These are phyloP conservation scores for Zapornia atra DNA, from an alignment of 2,113 vertebrate genomes.

Conservation along the genomic window DNA sequence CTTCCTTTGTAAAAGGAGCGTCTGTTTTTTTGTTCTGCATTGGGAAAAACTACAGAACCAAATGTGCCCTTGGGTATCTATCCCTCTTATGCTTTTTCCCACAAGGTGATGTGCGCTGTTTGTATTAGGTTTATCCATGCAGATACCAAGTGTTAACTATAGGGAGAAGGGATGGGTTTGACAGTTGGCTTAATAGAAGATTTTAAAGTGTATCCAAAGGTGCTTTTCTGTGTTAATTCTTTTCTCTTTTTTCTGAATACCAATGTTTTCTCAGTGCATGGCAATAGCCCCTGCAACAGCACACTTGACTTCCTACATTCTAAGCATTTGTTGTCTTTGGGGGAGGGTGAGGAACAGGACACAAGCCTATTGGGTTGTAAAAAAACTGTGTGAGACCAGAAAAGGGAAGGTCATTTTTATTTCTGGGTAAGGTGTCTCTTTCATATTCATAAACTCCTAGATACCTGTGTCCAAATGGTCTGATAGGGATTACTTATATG, in stretches of 20 bases:
- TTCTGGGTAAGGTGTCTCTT: not conserved
- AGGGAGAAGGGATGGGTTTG: not conserved
- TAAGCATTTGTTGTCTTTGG: not conserved
- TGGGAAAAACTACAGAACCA: not conserved
- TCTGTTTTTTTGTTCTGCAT: not conserved
- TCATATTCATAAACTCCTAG: not conserved
- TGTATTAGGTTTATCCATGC: not conserved
- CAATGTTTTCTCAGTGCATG: not conserved
- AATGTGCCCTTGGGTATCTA: not conserved
- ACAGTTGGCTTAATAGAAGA: not conserved
- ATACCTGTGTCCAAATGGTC: not conserved
- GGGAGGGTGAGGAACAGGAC: not conserved
- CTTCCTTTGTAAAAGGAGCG: not conserved
- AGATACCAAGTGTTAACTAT: not conserved
- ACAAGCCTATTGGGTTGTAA: not conserved
- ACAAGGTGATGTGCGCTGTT: rapidly evolving
- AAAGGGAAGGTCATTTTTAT: not conserved
- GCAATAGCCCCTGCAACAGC: not conserved
- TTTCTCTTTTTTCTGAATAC: not conserved
- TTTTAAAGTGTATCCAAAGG: not conserved
- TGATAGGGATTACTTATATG: not conserved
- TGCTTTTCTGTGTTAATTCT: not conserved
- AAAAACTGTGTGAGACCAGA: not conserved
- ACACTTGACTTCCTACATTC: not conserved
- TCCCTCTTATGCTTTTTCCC: not conserved